phyloP scores from a whole-genome alignment of 2,113 vertebrate genomes.

The Antennarius striatus region DNA sequence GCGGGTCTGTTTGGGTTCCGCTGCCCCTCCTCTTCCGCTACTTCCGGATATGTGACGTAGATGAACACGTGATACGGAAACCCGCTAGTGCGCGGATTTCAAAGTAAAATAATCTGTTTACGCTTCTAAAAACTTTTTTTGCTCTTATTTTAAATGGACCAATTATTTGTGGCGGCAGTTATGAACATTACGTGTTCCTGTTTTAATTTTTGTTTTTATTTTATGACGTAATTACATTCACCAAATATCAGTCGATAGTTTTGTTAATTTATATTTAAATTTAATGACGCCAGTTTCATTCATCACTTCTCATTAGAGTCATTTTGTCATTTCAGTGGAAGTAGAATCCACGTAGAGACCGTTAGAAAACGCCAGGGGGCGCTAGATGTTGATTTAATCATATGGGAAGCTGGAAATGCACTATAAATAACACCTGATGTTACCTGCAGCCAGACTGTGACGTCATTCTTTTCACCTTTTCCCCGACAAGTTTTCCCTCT shows the following conservation, averaged over 20 bases:
- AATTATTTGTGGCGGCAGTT: too few relatives aligned
- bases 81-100: neutral
- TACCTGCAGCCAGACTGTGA: slow-evolving; percentile 12
- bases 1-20: slow-evolving; percentile 34
- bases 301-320: too few relatives aligned
- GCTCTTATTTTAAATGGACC: too few relatives aligned
- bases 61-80: neutral
- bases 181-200: too few relatives aligned
- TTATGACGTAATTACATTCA: too few relatives aligned
- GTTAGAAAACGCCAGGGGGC: slow-evolving; percentile 21
- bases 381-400: neutral
- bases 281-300: too few relatives aligned
- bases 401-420: neutral
- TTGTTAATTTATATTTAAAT: too few relatives aligned
- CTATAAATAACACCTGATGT: neutral
- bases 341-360: too few relatives aligned
- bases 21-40: slow-evolving; percentile 1
- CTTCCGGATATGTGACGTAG: slow-evolving; percentile 68
- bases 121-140: too few relatives aligned
- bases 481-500: neutral
- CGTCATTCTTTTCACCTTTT: neutral
- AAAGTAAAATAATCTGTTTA: neutral
- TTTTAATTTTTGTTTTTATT: too few relatives aligned
- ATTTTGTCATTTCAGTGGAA: too few relatives aligned
- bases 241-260: too few relatives aligned